Evolutionary conservation across 2,113 vertebrate species (phyloP), one percentile per base, ranked within the genome.

Genomic region (Alosa alosa): DNA sequence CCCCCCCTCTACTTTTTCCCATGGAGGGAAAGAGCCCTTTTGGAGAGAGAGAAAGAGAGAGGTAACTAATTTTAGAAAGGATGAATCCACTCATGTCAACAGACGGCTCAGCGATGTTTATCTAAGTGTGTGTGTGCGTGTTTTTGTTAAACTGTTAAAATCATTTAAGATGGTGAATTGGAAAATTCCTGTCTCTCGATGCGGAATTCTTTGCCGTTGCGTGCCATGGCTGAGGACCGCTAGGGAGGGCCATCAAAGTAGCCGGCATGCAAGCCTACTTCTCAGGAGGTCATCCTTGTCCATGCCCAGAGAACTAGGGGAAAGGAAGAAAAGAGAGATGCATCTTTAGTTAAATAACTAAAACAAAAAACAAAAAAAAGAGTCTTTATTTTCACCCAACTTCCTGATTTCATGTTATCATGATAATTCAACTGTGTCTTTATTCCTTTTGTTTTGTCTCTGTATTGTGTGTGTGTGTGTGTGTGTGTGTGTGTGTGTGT

Each of bases 11-110:
- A 31, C 31, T 88, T 83, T 87, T 64, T 88, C 85, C 82, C 83
- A 0, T 39, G 13, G 84, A 88, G 91, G 86, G 72, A 83, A 90
- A 84, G 82, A 91, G 57, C 68, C 89, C 91, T 88, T 83, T 92
- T 84, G 1, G 41, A 44, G 41, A 44, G 41, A 41, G 41, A 41
- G 41, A 41, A 87, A 87, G 85, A 84, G 83, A 25, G 82, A 68
- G 72, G 52, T 64, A 39, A 47, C 87, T 86, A 75, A 88, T 89
- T 89, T 91, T 89, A 87, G 88, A 87, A 88, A 82, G 17, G 31
- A 50, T 83, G 83, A 83, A 83, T 39, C 60, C 81, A 45, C 81
- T 87, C 68, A 87, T 87, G 88, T 88, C 57, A 89, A 87, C 83
- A 88, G 83, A 88, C 78, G 75, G 81, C 46, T 55, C 50, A 55